Base-by-base conservation (phyloP, 2,113 vertebrate species). In the Heterochromis multidens region DNA sequence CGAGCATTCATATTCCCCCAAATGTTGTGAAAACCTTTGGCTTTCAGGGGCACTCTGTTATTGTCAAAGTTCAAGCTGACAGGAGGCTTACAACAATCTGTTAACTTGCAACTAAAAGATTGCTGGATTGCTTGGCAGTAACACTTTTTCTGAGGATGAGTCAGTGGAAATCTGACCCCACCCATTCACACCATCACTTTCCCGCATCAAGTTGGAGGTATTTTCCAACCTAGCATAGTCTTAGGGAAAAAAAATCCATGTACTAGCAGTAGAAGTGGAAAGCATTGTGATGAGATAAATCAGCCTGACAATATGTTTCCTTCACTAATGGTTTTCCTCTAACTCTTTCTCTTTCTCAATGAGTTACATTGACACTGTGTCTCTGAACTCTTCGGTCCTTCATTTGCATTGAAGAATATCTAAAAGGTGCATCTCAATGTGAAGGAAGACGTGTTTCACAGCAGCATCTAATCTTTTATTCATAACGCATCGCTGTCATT, bases 401-500 rank as follows among this genome's bases (percentile, higher is more conserved):
- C 61, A 54, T 79, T 87, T 79, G 81, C 70, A 16, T 62, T 8
- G 16, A 80, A 31, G 80, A 91, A 87, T 90, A 89, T 91, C 62
- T 90, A 79, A 91, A 89, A 82, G 62, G 78, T 62, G 85, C 25
- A n/a, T 81, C 85, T 21, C 79, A 77, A 80, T 90, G 84, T 76
- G 77, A 89, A 79, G 27, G 49, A 85, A 78, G 87, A 85, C 9
- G 17, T 67, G 76, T 85, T 88, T 86, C 81, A 58, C 83, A 76
- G 82, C 65, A 37, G 65, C 80, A 77, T 82, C 87, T 88, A 80
- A 94, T 95, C 87, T 93, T 94, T 91, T 94, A 93, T 94, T 95
- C 91, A 93, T 89, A 23, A 57, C 67, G 27, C 77, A 29, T 84
- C 58, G 16, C 33, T 33, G 77, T 89, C 87, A 81, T 63, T 87